Conservation (phyloP, 2,113 vertebrate species). For the Varanus komodoensis region DNA sequence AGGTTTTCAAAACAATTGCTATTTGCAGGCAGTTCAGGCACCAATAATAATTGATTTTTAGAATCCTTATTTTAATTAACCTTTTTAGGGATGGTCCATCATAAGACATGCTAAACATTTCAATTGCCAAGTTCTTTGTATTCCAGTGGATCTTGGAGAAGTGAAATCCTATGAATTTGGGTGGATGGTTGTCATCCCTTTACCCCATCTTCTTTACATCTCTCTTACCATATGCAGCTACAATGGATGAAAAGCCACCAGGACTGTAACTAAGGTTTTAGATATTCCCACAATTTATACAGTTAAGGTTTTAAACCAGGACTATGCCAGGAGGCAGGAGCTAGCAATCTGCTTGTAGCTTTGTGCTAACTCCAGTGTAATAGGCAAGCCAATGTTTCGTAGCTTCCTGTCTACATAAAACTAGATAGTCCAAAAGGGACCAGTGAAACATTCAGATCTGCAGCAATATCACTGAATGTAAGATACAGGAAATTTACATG, state of each 20-base stretch:
- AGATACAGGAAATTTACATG: background rate
- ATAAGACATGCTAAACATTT: conserved; percentile 51
- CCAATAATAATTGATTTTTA: conserved; percentile 75
- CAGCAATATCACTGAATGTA: fast-evolving
- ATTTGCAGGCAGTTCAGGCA: conserved; percentile 73
- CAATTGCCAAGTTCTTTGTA: conserved; percentile 37
- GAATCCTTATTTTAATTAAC: conserved; percentile 71
- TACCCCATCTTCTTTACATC: background rate
- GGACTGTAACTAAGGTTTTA: background rate
- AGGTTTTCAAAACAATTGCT: conserved; percentile 65
- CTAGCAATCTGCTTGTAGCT: conserved; percentile 28
- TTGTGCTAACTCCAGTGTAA: background rate
- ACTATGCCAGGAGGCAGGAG: background rate
- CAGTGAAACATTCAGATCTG: background rate
- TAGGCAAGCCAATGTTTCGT: conserved; percentile 9
- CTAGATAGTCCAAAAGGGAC: conserved; percentile 14
- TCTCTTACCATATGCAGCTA: background rate
- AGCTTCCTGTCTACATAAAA: background rate
- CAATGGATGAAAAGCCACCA: background rate
- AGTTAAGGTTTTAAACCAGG: background rate
- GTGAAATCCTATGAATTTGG: conserved; percentile 20
- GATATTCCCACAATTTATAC: conserved; percentile 32
- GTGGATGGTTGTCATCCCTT: conserved; percentile 17
- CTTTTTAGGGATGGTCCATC: conserved; percentile 60
- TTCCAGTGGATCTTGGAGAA: background rate